phyloP scores from a whole-genome alignment of 2,888 invertebrate genomes.

The Barypeithes pellucidus region DNA sequence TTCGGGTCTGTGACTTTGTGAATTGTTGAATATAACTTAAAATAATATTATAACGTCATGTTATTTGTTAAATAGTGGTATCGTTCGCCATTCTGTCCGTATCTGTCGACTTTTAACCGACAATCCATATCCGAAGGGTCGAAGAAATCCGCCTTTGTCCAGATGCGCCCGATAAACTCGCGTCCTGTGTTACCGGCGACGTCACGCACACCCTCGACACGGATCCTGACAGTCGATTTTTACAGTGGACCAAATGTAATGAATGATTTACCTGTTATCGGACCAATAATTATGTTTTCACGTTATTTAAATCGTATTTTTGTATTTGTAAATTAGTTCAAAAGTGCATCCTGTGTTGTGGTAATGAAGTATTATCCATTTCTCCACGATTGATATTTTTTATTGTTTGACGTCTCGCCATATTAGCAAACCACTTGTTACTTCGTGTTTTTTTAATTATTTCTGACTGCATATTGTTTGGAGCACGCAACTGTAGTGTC shows the following conservation, averaged over 20 bases:
- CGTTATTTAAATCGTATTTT: conserved; percentile 69
- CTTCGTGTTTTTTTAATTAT: conserved; percentile 66
- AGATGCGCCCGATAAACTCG: conserved; percentile 58
- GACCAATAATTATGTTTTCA: conserved; percentile 67
- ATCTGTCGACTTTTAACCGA: no score
- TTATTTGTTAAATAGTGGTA: no score
- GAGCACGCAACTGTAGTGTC: conserved; percentile 53
- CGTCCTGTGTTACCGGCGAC: conserved; percentile 63
- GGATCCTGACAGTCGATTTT: conserved; percentile 69
- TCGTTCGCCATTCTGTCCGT: no score
- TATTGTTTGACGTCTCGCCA: conserved; percentile 67
- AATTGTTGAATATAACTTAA: no score
- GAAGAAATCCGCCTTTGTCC: conserved; percentile 24
- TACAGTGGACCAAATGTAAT: conserved; percentile 70
- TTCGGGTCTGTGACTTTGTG: no score
- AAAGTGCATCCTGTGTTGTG: conserved; percentile 65
- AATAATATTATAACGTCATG: no score
- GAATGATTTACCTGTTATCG: conserved; percentile 63
- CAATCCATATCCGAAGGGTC: conserved; percentile 7
- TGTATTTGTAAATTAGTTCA: conserved; percentile 64
- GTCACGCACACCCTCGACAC: conserved; percentile 61
- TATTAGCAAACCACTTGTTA: conserved; percentile 71
- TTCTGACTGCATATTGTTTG: conserved; percentile 57
- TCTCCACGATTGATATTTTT: conserved; percentile 56
- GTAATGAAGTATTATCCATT: conserved; percentile 62